Evolutionary conservation across 2,113 vertebrate species (phyloP), one percentile per base, ranked within the genome.

Genomic region (Mastomys coucha): DNA sequence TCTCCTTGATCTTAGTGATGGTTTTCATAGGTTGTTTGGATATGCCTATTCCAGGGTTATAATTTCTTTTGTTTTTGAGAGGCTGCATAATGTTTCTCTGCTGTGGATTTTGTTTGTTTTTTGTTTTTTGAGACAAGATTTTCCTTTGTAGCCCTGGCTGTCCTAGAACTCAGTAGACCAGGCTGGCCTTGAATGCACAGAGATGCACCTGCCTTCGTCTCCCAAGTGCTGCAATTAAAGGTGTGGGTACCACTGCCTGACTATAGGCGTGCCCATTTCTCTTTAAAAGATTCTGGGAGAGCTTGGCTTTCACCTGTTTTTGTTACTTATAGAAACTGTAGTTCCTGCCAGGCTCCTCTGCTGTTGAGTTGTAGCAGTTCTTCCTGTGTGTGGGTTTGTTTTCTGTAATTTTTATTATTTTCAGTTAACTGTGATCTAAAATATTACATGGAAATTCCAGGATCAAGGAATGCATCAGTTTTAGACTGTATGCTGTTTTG

Each of bases 31-130:
- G 58, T 96, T 91, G 67, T 24, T 91, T 93, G 63, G 72, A 86
- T 58, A 53, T 63, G 39, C 9, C 88, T 70, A 42, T 80, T 86
- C 70, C 90, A 81, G 22, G 26, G 78, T 88, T 93, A 36, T 80
- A 70, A 56, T 45, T 26, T 94, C 81, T 96, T 95, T 96, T 95
- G 42, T 51, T 19, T 86, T 94, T 84, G 58, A 70, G 67, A 94
- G 1, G 24, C 14, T 28, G 31, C 39, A 45, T 94, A 17, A 76
- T 88, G 51, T 53, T 81, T n/a, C 33, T 95, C 4, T 89, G 49
- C n/a, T 2, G 16, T 89, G 36, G 81, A 33, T 95, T 28, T 72
- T 69, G 67, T 87, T 78, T 78, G 28, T 78, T 31, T 42, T 51
- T 51, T 51, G 28, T 4, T 78, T 78, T 51, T 53, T 36, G 49